Evolutionary conservation across 2,113 vertebrate genomes (phyloP).

Genomic region (Pedionomus torquatus): DNA sequence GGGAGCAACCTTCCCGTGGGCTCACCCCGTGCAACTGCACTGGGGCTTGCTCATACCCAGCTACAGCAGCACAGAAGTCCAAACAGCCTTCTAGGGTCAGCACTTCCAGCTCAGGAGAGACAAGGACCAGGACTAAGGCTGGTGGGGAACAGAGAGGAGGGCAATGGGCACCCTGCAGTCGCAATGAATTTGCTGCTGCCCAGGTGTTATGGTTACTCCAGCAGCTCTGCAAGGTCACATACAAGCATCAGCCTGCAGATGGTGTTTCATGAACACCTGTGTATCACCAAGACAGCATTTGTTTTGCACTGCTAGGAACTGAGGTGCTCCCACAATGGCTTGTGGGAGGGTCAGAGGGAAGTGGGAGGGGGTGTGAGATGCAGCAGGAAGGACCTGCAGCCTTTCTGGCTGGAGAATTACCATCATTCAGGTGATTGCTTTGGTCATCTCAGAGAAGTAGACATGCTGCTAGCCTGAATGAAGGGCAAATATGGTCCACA

Average conservation of each 20-base stretch:
- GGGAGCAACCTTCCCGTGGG: background rate
- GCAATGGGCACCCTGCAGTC: background rate
- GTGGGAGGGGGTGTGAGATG: background rate
- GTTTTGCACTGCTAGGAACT: background rate
- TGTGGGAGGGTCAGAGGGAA: background rate
- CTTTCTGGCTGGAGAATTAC: background rate
- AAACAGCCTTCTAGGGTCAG: background rate
- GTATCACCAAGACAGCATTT: background rate
- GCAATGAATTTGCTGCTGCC: background rate
- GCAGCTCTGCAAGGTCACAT: background rate
- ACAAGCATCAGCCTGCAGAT: background rate
- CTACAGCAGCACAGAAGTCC: background rate
- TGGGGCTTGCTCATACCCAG: background rate
- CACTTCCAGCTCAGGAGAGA: background rate
- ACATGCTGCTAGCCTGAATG: background rate
- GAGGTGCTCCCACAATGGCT: background rate
- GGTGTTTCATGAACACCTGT: background rate
- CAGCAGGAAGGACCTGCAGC: background rate
- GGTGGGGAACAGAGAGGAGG: background rate
- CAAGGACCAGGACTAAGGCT: background rate
- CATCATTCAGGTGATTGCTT: background rate
- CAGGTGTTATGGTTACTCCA: background rate
- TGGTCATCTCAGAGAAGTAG: background rate
- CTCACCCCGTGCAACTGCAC: fast-evolving
- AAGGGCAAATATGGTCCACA: background rate